Percentiles rank a stretch among this genome's conserved stretches.
Conservation (phyloP, 23 tunicate genomes). For the Halocynthia roretzi region DNA sequence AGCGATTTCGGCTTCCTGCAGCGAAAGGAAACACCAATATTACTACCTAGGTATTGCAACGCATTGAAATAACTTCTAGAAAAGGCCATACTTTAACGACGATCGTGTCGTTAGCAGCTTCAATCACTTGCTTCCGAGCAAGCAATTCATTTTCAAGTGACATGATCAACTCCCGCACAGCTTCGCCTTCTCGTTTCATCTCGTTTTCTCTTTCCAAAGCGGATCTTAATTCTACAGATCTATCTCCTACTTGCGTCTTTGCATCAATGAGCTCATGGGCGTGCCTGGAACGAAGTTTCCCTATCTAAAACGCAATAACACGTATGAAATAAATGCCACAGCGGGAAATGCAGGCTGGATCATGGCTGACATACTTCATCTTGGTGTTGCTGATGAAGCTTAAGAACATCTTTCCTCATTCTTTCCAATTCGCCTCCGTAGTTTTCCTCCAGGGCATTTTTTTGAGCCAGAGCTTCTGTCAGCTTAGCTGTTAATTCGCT, state of each 20-base stretch:
- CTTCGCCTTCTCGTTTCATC: slow-evolving; percentile 10
- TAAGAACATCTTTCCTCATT: slow-evolving; percentile 32
- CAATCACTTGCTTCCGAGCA: slow-evolving; percentile 57
- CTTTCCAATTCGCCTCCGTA: slow-evolving; percentile 33
- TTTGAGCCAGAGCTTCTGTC: slow-evolving; percentile 15
- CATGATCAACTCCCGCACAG: slow-evolving; percentile 16
- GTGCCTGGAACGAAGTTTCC: slow-evolving; percentile 5
- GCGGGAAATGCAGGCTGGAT: too few species aligned
- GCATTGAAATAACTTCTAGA: too few species aligned
- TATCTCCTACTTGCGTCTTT: slow-evolving; percentile 13
- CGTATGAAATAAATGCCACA: too few species aligned
- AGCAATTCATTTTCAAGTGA: slow-evolving; percentile 31
- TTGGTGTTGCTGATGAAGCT: slow-evolving; percentile 25
- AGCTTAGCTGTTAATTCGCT: slow-evolving; percentile 25
- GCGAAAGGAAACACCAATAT: background rate
- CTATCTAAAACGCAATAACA: slow-evolving; percentile 6
- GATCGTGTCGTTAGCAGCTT: slow-evolving; percentile 60
- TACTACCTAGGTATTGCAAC: background rate
- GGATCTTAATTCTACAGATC: slow-evolving; percentile 16
- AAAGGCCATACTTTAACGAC: slow-evolving; percentile 31
- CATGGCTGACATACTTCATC: slow-evolving; percentile 18
- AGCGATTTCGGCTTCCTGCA: slow-evolving; percentile 62
- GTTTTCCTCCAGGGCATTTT: slow-evolving; percentile 13
- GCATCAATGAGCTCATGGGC: slow-evolving; percentile 16
- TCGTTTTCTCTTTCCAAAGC: slow-evolving; percentile 44